Evolutionary conservation across 1,140 invertebrate genomes (phyloP).

Genomic region (Hylyphantes graminicola): DNA sequence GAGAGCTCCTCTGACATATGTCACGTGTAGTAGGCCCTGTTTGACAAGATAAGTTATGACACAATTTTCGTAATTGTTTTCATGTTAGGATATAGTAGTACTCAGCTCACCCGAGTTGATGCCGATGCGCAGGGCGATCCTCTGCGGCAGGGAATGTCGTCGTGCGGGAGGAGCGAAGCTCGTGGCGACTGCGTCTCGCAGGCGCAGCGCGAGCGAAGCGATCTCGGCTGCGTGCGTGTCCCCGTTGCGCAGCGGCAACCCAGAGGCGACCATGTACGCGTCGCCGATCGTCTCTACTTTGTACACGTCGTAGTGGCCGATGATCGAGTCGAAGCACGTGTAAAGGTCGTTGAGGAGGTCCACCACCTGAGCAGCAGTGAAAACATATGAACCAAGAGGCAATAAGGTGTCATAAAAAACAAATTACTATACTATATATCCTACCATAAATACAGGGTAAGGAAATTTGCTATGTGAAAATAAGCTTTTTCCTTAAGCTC

Average conservation of each 20-base stretch:
- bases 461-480: not conserved
- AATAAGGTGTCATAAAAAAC: too few relatives aligned
- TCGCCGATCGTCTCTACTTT: conserved; percentile 78
- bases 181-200: conserved; percentile 77
- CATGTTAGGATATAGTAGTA: not conserved
- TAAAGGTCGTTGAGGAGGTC: conserved; percentile 82
- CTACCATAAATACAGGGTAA: not conserved
- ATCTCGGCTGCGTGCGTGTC: conserved; percentile 82
- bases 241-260: conserved; percentile 75
- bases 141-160: conserved; percentile 76
- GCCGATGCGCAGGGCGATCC: conserved; percentile 80
- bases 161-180: conserved; percentile 73
- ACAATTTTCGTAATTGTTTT: not conserved
- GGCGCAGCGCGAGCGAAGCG: conserved; percentile 81
- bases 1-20: not conserved
- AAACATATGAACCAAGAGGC: too few relatives aligned
- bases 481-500: not conserved
- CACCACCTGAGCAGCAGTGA: conserved; percentile 6
- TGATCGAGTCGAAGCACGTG: conserved; percentile 82
- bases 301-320: conserved; percentile 82
- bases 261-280: conserved; percentile 80
- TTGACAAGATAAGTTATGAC: not conserved
- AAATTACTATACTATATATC: too few relatives aligned
- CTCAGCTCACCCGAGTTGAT: conserved; percentile 71
- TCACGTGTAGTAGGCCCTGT: not conserved